A percentile compares a stretch with the other conserved stretches of the same genome.
These are phyloP conservation scores for Chaetodon trifasciatus DNA, from an alignment of 2,797 vertebrate species.

Conservation along the genomic window DNA sequence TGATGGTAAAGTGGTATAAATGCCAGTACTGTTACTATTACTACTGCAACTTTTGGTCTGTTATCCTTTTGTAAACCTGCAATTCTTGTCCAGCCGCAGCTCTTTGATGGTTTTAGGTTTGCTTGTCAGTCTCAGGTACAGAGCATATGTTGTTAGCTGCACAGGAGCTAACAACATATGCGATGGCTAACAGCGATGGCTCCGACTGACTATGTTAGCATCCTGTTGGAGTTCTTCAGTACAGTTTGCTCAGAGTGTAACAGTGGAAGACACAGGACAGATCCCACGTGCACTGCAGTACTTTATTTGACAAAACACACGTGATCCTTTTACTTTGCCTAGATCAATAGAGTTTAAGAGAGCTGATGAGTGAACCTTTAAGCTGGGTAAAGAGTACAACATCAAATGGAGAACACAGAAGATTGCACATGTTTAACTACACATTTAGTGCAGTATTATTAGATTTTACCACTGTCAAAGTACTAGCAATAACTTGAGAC, in stretches of 20 bases:
- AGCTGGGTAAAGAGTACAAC: background rate
- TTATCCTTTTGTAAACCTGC: background rate
- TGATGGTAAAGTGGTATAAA: background rate
- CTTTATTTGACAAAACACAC: background rate
- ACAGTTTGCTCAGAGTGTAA: too few relatives aligned
- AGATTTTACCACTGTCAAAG: too few relatives aligned
- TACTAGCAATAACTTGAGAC: background rate
- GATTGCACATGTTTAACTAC: background rate
- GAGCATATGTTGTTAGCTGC: background rate
- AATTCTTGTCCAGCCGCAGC: background rate
- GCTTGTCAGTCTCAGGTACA: too few relatives aligned
- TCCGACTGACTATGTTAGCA: too few relatives aligned
- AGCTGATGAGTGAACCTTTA: background rate
- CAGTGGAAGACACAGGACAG: background rate
- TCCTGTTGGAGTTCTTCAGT: too few relatives aligned
- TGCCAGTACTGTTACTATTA: too few relatives aligned
- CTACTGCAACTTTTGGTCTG: too few relatives aligned
- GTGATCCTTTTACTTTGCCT: background rate
- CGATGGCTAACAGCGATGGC: too few relatives aligned
- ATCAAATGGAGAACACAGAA: background rate
- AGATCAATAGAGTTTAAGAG: background rate
- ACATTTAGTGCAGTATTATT: too few relatives aligned
- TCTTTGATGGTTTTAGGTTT: background rate
- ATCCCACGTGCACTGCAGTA: background rate
- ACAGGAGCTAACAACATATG: background rate